phyloP scores from a whole-genome alignment of 2,113 vertebrate genomes.

The Sterna hirundo region DNA sequence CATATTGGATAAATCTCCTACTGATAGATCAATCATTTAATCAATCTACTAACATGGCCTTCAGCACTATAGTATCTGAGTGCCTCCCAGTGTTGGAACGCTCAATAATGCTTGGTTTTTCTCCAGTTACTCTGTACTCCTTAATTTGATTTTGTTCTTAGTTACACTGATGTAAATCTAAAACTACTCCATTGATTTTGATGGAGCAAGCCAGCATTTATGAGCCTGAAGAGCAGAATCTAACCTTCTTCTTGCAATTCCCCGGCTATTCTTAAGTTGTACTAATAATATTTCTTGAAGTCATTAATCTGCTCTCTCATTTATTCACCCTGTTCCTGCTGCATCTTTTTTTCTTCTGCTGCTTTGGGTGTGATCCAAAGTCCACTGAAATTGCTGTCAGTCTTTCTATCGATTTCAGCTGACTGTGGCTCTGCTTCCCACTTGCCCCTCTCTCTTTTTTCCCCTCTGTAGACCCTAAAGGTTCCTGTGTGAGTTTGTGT shows the following conservation, averaged over 20 bases:
- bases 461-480: background rate
- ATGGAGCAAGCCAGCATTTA: background rate
- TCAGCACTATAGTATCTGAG: slow-evolving; percentile 65
- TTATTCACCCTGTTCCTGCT: background rate
- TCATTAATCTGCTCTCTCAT: background rate
- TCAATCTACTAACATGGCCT: slow-evolving; percentile 41
- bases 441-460: background rate
- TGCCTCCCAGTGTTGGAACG: slow-evolving; percentile 66
- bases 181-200: slow-evolving; percentile 30
- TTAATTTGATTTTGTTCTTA: slow-evolving; percentile 51
- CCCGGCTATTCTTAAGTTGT: background rate
- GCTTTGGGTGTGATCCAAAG: background rate
- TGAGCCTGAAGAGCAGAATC: background rate
- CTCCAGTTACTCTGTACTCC: slow-evolving; percentile 13
- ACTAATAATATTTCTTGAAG: background rate
- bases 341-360: background rate
- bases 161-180: slow-evolving; percentile 26
- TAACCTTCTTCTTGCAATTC: background rate
- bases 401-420: background rate
- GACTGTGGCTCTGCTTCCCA: background rate
- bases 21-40: slow-evolving; percentile 61
- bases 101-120: slow-evolving; percentile 49
- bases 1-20: slow-evolving; percentile 25
- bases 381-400: background rate
- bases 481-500: background rate